These are phyloP conservation scores for Paratilapia polleni DNA, from an alignment of 2,113 vertebrate genomes.

Conservation along the genomic window DNA sequence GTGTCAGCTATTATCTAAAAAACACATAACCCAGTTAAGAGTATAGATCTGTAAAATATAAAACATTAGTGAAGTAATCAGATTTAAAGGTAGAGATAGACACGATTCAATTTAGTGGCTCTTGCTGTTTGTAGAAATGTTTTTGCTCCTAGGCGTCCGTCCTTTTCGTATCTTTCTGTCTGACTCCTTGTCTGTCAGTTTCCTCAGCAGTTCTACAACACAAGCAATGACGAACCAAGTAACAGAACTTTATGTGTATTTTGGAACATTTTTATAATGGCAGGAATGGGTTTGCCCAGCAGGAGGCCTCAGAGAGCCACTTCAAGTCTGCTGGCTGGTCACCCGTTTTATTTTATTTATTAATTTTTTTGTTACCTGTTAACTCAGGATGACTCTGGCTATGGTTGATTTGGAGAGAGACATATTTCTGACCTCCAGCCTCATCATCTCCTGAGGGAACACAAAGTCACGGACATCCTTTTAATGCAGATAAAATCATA, in stretches of 20 bases:
- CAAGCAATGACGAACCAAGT: not conserved
- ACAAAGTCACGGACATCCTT: not conserved
- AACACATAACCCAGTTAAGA: not conserved
- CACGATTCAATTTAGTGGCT: not conserved
- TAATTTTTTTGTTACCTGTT: constrained; percentile 54
- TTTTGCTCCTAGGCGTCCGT: constrained; percentile 40
- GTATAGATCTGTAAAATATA: not conserved
- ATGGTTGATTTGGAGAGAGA: constrained; percentile 66
- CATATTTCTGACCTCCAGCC: constrained; percentile 64
- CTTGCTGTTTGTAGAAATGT: constrained; percentile 23
- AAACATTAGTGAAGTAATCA: not conserved
- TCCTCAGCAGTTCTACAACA: constrained; percentile 70
- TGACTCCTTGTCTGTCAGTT: constrained; percentile 58
- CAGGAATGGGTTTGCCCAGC: not conserved
- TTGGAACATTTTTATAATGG: not conserved
- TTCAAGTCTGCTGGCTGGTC: not conserved
- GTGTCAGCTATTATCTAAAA: not conserved
- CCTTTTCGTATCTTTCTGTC: constrained; percentile 54
- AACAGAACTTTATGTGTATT: not conserved
- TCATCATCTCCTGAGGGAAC: constrained; percentile 55
- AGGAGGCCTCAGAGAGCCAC: constrained; percentile 38
- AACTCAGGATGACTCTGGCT: constrained; percentile 71
- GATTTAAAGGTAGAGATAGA: not conserved
- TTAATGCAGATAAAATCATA: not conserved
- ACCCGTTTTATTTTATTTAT: too few relatives aligned